Base-by-base conservation (phyloP, 2,797 vertebrate genomes). In the Pagetopsis macropterus region DNA sequence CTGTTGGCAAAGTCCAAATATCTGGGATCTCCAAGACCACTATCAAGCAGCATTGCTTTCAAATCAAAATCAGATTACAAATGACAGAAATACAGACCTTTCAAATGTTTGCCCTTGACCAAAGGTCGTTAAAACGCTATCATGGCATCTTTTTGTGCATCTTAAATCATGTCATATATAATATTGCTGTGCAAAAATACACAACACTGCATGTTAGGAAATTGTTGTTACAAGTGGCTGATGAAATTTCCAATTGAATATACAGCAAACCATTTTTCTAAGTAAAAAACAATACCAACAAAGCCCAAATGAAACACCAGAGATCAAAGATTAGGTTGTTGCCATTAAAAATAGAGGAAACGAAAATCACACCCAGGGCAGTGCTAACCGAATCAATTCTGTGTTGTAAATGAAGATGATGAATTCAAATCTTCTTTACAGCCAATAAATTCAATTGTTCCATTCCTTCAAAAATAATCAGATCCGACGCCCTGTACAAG, bases 361-460 rank as follows among this genome's bases (percentile, higher is more conserved):
- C n/a, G 1, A 44, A 64, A 68, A 57, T 75, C 64, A 75, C 66
- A 82, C 81, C 81, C 79, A 83, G 90, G 84, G 77, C 72, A 59
- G 62, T 56, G 45, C n/a, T 19, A 41, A 82, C 61, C 31, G 33
- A 71, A 76, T 66, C 52, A 43, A 9, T 54, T 8, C 23, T 27
- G 50, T 68, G 76, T 64, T 72, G 16, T 66, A 45, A 79, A 66
- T 37, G 4, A n/a, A 71, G 50, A 58, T 27, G 17, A 16, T 52
- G n/a, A 43, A 51, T 51, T 62, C 13, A 50, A 80, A 51, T 49
- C 14, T n/a, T 56, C 2, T 49, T 72, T 68, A 14, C 41, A 72
- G 58, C 21, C 40, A 61, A 67, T 59, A 51, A 74, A 70, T 41
- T 80, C 13, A 76, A 27, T 66, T 16, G 46, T 70, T 70, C 33